Conservation (phyloP, 2,888 invertebrate genomes). For the Stenodema calcarata region DNA sequence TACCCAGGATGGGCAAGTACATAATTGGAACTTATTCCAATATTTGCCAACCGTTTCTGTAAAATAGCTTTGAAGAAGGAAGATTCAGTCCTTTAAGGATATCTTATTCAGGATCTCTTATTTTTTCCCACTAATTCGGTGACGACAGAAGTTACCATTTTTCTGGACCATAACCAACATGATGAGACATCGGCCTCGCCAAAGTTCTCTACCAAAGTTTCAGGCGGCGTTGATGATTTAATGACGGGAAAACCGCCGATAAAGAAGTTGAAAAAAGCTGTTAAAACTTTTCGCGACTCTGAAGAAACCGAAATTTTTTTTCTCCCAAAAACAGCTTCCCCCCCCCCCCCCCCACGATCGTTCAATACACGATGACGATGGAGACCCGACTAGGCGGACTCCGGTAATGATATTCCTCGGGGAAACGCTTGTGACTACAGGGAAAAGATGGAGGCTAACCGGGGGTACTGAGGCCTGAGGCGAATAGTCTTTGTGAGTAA, state of each 20-base stretch:
- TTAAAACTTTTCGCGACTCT: not conserved
- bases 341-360: too few species aligned
- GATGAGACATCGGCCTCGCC: not conserved
- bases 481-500: slow-evolving; percentile 20
- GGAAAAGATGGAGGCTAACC: not conserved
- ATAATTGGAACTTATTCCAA: too few species aligned
- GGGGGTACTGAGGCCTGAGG: not conserved
- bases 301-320: not conserved
- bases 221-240: not conserved
- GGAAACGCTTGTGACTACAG: slow-evolving; percentile 23
- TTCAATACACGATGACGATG: not conserved
- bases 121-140: not conserved
- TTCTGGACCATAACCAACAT: not conserved
- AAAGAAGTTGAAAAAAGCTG: not conserved
- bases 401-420: slow-evolving; percentile 31
- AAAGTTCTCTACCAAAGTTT: not conserved
- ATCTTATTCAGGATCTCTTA: not conserved
- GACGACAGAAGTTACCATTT: not conserved
- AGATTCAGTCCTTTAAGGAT: not conserved
- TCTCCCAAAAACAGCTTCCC: not conserved
- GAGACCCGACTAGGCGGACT: not conserved
- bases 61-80: too few species aligned
- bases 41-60: too few species aligned
- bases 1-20: too few species aligned
- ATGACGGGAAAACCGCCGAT: not conserved